Conservation (phyloP, 1,140 invertebrate species). For the Leguminivora glycinivorella region DNA sequence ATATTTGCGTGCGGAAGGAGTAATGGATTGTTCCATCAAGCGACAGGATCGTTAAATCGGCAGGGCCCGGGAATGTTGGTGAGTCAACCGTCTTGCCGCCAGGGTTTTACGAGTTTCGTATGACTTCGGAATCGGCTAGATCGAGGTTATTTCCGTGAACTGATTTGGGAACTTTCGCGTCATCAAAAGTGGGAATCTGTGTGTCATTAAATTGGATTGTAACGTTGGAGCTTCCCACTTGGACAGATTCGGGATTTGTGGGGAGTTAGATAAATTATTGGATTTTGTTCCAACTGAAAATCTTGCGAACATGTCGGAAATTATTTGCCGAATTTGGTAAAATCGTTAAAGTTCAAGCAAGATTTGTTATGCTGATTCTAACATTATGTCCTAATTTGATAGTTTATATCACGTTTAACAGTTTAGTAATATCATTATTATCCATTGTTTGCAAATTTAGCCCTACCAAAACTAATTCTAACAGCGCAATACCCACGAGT, state of each 20-base stretch:
- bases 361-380: not conserved
- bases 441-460: constrained; percentile 7
- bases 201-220: constrained; percentile 52
- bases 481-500: not conserved
- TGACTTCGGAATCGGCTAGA: constrained; percentile 58
- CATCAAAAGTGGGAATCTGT: constrained; percentile 57
- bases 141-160: constrained; percentile 58
- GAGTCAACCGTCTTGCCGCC: constrained; percentile 47
- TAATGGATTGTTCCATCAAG: constrained; percentile 60
- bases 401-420: not conserved
- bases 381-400: constrained; percentile 1
- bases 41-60: constrained; percentile 62
- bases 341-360: constrained; percentile 1
- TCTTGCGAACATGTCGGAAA: not conserved
- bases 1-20: constrained; percentile 64
- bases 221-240: constrained; percentile 24
- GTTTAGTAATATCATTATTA: not conserved
- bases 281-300: not conserved
- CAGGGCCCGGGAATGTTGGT: constrained; percentile 47
- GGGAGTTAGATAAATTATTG: not conserved
- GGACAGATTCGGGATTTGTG: constrained; percentile 17
- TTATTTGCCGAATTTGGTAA: not conserved
- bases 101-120: constrained; percentile 68
- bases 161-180: constrained; percentile 65
- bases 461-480: not conserved